A percentile compares a stretch with the other conserved stretches of the same genome.
Evolutionary conservation across 2,113 vertebrate genomes (phyloP).

Genomic region (Leucosticte australis): DNA sequence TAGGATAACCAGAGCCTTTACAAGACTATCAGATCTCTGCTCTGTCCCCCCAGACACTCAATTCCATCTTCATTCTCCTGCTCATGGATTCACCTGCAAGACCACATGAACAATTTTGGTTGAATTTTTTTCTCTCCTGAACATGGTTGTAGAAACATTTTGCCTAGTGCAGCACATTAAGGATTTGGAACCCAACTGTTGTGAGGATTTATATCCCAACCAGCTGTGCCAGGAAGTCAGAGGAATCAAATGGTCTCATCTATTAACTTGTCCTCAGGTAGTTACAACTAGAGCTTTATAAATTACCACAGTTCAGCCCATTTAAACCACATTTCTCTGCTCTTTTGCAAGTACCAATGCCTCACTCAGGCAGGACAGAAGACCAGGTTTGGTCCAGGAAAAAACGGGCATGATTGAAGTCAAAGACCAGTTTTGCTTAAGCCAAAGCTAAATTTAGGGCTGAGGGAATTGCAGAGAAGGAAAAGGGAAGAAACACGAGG

Average conservation of each 20-base stretch:
- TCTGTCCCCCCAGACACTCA: background rate
- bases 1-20: background rate
- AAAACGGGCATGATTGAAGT: background rate
- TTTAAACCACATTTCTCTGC: conserved; percentile 15
- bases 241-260: conserved; percentile 69
- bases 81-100: background rate
- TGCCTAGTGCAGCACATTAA: conserved; percentile 63
- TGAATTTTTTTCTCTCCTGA: conserved; percentile 8
- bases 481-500: background rate
- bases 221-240: conserved; percentile 71
- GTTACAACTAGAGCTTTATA: conserved; percentile 65
- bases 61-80: background rate
- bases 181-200: conserved; percentile 66
- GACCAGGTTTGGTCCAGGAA: background rate
- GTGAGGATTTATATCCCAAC: conserved; percentile 72
- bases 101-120: background rate
- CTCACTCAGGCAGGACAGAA: background rate
- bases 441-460: background rate
- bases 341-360: background rate
- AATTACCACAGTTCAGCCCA: conserved; percentile 18
- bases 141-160: conserved; percentile 47
- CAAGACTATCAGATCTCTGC: background rate
- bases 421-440: background rate
- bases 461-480: background rate
- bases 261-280: conserved; percentile 61